Evolutionary conservation across 2,888 invertebrate genomes (phyloP), one percentile per base, ranked within the genome.

Genomic region (Penaeus monodon): DNA sequence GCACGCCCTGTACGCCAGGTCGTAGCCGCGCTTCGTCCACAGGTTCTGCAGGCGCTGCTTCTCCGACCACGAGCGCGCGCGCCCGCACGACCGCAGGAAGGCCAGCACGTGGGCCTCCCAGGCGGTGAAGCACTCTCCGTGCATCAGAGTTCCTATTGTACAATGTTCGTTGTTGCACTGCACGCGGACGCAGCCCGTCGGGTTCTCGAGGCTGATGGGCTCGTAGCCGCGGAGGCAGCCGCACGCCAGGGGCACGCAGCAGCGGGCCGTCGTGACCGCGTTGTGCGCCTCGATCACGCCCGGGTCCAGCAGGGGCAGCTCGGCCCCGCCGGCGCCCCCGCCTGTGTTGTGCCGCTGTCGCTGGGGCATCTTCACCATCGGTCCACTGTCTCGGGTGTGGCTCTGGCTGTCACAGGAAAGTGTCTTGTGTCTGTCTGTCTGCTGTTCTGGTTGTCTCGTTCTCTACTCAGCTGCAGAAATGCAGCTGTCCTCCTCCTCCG

Each of bases 1-100:
- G 93, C 98, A 99, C 14, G 97, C 97, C 90, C 98, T 98, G 93
- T 96, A 98, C 14, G 98, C 98, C 92, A 98, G 93, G 93, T 99
- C 98, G 93, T 98, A 98, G 84, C 98, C 98, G 93, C 98, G 98
- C 93, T 98, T 98, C 86, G 98, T 98, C 99, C 99, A 99, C 88
- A 99, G 93, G 93, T 98, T 98, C 93, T 98, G 98, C 91, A 96
- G 95, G 57, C 98, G 94, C 92, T 98, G 98, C 88, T 97, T 94
- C 92, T 98, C 98, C 66, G 97, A 97, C 98, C 98, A 98, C 90
- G 96, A 97, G 38, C 98, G 94, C 7, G 98, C 98, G 65, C 98
- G 94, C 81, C 98, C 97, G 93, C 97, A 97, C 65, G 96, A 96
- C 92, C 97, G 97, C 89, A 99, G 94, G 92, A 97, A 97, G 83